Conservation (phyloP, 64 coral and sea anemone genomes). For the Pocillopora damicornis region DNA sequence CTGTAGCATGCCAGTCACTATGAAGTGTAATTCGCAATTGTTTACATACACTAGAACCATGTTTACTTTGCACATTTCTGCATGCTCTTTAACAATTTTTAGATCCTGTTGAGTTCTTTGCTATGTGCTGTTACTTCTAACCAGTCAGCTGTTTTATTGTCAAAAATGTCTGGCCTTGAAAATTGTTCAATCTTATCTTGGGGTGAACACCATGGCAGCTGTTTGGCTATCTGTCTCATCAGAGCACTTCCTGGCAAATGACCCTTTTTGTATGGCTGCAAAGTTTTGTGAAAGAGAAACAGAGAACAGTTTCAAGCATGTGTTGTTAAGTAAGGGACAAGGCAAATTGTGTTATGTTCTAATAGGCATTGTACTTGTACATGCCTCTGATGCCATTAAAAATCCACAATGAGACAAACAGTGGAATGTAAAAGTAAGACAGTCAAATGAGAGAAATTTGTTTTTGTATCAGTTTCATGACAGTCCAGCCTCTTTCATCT, state of each 20-base stretch:
- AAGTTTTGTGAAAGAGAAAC: neutral
- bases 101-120: constrained; percentile 57
- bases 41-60: neutral
- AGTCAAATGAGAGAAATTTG: too few relatives aligned
- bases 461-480: too few relatives aligned
- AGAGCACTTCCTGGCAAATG: constrained; percentile 67
- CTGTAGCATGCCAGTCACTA: neutral
- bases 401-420: too few relatives aligned
- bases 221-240: constrained; percentile 74
- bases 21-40: neutral
- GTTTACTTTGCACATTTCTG: neutral
- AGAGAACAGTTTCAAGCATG: neutral
- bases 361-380: too few relatives aligned
- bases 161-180: constrained; percentile 73
- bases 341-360: too few relatives aligned
- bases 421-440: too few relatives aligned
- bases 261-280: constrained; percentile 74
- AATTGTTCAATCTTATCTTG: constrained; percentile 66
- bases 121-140: constrained; percentile 70
- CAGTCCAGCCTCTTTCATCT: too few relatives aligned
- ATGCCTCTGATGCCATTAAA: too few relatives aligned
- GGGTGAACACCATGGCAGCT: constrained; percentile 71
- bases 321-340: neutral
- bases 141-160: constrained; percentile 88
- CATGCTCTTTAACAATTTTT: neutral